A percentile compares a stretch with the other conserved stretches of the same genome.
Evolutionary conservation across 2,113 vertebrate species (phyloP).

Genomic region (Tor tambroides): DNA sequence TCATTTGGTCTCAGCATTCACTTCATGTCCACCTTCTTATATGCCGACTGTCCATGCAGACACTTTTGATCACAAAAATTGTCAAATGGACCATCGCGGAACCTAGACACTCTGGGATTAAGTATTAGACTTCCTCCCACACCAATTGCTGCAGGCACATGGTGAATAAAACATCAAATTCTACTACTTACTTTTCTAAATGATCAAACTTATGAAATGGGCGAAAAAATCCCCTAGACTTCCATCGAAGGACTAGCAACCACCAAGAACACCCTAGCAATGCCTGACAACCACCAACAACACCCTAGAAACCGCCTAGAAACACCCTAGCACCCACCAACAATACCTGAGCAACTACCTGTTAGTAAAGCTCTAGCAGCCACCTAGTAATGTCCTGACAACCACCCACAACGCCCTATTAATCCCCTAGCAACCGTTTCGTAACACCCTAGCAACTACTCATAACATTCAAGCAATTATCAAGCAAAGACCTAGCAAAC

Average conservation of each 20-base stretch:
- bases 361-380: background rate
- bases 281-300: background rate
- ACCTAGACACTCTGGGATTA: background rate
- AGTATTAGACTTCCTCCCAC: background rate
- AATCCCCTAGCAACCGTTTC: background rate
- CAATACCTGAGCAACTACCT: background rate
- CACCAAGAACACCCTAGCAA: background rate
- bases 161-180: background rate
- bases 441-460: background rate
- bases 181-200: background rate
- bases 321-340: background rate
- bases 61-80: too few relatives aligned
- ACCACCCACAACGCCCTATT: background rate
- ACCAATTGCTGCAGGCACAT: background rate
- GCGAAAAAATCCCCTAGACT: background rate
- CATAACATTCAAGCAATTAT: background rate
- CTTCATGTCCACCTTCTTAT: too few relatives aligned
- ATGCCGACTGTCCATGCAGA: too few relatives aligned
- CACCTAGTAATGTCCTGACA: background rate
- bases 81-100: background rate
- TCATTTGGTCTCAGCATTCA: too few relatives aligned
- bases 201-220: background rate
- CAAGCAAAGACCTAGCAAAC: background rate
- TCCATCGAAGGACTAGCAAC: background rate
- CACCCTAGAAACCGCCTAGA: background rate